These are phyloP conservation scores for Hucho hucho DNA, from an alignment of 2,113 vertebrate species.

Conservation along the genomic window DNA sequence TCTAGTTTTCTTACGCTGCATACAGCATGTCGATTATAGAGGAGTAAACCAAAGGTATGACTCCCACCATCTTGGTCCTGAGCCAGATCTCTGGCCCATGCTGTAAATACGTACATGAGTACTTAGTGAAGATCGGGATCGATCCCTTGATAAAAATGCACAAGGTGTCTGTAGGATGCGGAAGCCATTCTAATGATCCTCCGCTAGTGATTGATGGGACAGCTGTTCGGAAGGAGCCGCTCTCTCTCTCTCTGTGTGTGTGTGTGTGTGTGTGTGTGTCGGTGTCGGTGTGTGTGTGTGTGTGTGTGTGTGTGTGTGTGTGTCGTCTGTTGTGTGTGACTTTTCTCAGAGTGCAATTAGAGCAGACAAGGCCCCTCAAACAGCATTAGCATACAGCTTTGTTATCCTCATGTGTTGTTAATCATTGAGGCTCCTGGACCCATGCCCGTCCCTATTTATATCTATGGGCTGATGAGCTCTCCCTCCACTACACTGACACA, in stretches of 20 bases:
- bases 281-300: background rate
- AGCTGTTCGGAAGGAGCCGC: too few relatives aligned
- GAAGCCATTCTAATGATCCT: conserved; percentile 43
- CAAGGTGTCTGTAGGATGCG: conserved; percentile 3
- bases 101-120: background rate
- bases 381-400: conserved; percentile 50
- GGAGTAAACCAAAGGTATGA: too few relatives aligned
- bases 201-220: too few relatives aligned
- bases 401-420: conserved; percentile 53
- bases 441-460: background rate
- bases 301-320: background rate
- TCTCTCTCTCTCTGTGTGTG: too few relatives aligned
- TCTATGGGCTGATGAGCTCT: too few relatives aligned
- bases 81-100: too few relatives aligned
- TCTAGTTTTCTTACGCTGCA: too few relatives aligned
- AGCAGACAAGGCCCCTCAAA: conserved; percentile 45
- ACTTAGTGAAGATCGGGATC: background rate
- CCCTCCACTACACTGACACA: too few relatives aligned
- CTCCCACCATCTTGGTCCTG: too few relatives aligned
- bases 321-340: background rate
- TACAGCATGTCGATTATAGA: too few relatives aligned
- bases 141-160: too few relatives aligned
- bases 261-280: too few relatives aligned
- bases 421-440: conserved; percentile 47
- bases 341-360: conserved; percentile 11